These are phyloP conservation scores for Nephrotoma appendiculata DNA, from an alignment of 2,888 invertebrate species.

Conservation along the genomic window DNA sequence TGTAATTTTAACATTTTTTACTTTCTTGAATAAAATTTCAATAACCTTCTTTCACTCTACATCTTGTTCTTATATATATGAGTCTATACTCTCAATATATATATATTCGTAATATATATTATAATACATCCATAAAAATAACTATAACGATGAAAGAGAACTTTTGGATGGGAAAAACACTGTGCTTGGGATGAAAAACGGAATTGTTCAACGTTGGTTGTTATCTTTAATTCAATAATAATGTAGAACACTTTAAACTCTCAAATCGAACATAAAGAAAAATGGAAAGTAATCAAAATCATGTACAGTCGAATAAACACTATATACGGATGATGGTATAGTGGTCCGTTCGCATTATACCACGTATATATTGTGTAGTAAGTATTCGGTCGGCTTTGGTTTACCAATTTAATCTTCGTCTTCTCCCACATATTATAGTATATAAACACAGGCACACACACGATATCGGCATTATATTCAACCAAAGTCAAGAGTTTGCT, in stretches of 20 bases:
- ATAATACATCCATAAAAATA: background rate
- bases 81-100: background rate
- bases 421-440: background rate
- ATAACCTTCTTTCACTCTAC: background rate
- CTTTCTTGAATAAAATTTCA: background rate
- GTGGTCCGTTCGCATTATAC: no score
- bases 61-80: background rate
- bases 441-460: background rate
- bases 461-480: background rate
- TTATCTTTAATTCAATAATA: background rate
- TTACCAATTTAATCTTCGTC: background rate
- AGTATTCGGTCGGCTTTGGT: background rate
- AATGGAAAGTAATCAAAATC: background rate
- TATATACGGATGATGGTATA: background rate
- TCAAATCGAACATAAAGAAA: background rate
- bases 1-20: background rate
- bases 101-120: background rate
- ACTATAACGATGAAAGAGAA: background rate
- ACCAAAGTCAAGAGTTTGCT: background rate
- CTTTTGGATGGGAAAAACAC: background rate
- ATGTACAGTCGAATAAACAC: background rate
- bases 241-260: background rate
- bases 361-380: background rate
- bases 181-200: background rate
- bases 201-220: background rate